Evolutionary conservation across 2,888 invertebrate species (phyloP).

Genomic region (Prenolepis imparis): DNA sequence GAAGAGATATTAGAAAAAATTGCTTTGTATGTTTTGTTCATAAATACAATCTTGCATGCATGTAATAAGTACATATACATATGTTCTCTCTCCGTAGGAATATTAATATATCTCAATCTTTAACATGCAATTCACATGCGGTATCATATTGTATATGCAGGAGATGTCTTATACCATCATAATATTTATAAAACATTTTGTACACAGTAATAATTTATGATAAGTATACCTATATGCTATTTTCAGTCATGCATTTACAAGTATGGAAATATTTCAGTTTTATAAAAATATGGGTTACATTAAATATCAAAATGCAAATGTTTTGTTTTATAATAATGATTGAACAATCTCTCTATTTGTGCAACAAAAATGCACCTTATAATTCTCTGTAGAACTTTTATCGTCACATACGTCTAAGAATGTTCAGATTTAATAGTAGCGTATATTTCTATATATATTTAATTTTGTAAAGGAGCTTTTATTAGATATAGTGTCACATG

Average conservation of each 20-base stretch:
- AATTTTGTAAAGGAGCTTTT: background rate
- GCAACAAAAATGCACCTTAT: background rate
- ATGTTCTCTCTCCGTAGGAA: slow-evolving; percentile 2
- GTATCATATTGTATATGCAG: background rate
- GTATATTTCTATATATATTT: slow-evolving; percentile 19
- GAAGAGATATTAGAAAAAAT: background rate
- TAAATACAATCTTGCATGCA: slow-evolving; percentile 43
- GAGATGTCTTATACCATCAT: background rate
- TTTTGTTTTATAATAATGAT: slow-evolving; percentile 19
- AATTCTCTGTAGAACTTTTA: slow-evolving; percentile 1
- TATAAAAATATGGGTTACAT: background rate
- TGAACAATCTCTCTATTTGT: slow-evolving; percentile 6
- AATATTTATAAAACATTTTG: background rate
- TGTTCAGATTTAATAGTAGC: slow-evolving; percentile 3
- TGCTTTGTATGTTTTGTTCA: slow-evolving; percentile 12
- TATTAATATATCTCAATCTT: background rate
- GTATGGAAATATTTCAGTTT: slow-evolving; percentile 1
- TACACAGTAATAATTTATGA: slow-evolving; percentile 28
- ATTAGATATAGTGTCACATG: slow-evolving; percentile 57
- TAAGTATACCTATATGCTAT: background rate
- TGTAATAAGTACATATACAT: background rate
- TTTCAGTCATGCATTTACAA: background rate
- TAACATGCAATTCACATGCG: background rate
- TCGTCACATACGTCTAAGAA: background rate
- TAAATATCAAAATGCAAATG: background rate